phyloP scores from a whole-genome alignment of 2,888 invertebrate species.

The Cabera pusaria region DNA sequence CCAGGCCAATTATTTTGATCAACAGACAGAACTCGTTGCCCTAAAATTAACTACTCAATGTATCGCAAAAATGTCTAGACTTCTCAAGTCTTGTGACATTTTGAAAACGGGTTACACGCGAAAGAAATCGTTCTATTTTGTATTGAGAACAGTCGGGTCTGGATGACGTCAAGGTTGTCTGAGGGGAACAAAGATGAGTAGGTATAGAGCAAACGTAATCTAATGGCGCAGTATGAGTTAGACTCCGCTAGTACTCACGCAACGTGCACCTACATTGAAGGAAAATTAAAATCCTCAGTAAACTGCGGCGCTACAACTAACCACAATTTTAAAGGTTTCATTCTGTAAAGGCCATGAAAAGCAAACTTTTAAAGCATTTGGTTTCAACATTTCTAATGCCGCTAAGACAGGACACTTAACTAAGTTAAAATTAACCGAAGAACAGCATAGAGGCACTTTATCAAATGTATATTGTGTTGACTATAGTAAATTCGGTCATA shows the following conservation, averaged over 20 bases:
- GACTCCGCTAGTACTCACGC: conserved; percentile 16
- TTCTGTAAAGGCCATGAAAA: neutral
- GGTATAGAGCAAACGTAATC: conserved; percentile 33
- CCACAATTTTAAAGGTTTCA: neutral
- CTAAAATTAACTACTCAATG: conserved; percentile 18
- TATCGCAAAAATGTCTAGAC: conserved; percentile 22
- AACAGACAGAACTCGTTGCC: conserved; percentile 29
- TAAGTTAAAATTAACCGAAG: no score
- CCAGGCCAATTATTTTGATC: conserved; percentile 36
- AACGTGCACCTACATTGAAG: conserved; percentile 19
- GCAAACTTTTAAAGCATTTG: no score
- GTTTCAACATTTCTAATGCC: no score
- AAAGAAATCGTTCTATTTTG: conserved; percentile 40
- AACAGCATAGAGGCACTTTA: conserved; percentile 2
- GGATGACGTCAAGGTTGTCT: conserved; percentile 48
- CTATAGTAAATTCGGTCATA: conserved; percentile 20
- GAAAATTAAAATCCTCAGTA: conserved; percentile 5
- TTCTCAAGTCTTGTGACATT: conserved; percentile 31
- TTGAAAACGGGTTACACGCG: conserved; percentile 37
- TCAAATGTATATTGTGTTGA: conserved; percentile 8
- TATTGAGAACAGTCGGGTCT: conserved; percentile 45
- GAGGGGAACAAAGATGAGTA: conserved; percentile 37
- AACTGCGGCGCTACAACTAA: neutral
- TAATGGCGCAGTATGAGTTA: conserved; percentile 36
- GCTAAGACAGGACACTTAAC: no score